A percentile compares a stretch with the other conserved stretches of the same genome.
Conservation (phyloP, 2,888 invertebrate species). For the Arctia plantaginis region DNA sequence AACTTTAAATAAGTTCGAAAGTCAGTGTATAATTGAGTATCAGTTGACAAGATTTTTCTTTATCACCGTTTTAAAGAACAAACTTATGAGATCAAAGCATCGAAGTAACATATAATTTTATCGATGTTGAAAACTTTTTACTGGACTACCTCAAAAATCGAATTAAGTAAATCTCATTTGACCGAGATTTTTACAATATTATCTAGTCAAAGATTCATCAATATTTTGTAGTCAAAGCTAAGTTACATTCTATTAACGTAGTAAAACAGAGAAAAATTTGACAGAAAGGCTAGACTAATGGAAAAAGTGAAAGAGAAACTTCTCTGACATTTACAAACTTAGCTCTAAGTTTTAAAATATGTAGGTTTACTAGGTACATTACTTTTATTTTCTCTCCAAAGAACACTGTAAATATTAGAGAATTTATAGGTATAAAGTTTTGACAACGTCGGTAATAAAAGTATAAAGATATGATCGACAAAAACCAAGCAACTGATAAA, state of each 20-base stretch:
- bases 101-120: slow-evolving; percentile 34
- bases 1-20: not conserved
- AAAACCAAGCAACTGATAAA: too few relatives aligned
- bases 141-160: slow-evolving; percentile 5
- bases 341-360: too few relatives aligned
- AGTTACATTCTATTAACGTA: not conserved
- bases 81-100: slow-evolving; percentile 35
- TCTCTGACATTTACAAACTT: too few relatives aligned
- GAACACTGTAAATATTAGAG: too few relatives aligned
- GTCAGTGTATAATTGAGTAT: slow-evolving; percentile 35
- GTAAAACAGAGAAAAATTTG: too few relatives aligned
- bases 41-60: slow-evolving; percentile 31
- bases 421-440: too few relatives aligned
- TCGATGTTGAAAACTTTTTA: slow-evolving; percentile 19
- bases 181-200: not conserved
- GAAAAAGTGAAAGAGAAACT: too few relatives aligned
- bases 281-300: too few relatives aligned
- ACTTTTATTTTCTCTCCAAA: too few relatives aligned
- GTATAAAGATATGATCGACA: too few relatives aligned
- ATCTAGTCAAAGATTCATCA: not conserved
- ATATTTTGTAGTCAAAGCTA: not conserved
- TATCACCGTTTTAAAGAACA: slow-evolving; percentile 28
- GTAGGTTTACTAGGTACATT: too few relatives aligned
- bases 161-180: not conserved
- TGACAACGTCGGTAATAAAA: too few relatives aligned